Base-by-base conservation (phyloP, 37 sponge, comb jelly and placozoan genomes). In the Theonella swinhoei region DNA sequence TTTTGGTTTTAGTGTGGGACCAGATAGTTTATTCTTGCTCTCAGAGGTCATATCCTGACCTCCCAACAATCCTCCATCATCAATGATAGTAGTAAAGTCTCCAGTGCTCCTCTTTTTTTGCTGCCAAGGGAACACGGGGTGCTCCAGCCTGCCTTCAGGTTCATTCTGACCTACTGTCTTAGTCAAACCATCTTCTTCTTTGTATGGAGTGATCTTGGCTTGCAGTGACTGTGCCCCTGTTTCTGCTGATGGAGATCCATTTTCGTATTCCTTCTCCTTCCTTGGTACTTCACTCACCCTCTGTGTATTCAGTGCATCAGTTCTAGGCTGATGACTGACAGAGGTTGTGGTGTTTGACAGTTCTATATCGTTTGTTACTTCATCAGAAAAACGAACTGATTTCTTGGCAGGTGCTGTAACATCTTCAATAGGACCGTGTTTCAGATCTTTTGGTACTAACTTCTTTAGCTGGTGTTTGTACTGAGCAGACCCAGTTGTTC, bases 301-400 rank as follows among this genome's bases (percentile, higher is more conserved):
- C 79, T n/a, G 33, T 3, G 39, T 25, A 64, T 28, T 35, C 24
- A 39, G 36, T 11, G 20, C 42, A 3, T n/a, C 20, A 3, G 40
- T 17, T 26, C 30, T 74, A 36, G 66, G 36, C 61, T 61, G 4
- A 0, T 26, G 37, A 65, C 17, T 35, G 19, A 17, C 75, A 60
- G 71, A 28, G 1, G 79, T 61, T 34, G 85, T 31, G 26, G 84
- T 30, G 14, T n/a, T n/a, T n/a, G 83, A 69, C 0, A 70, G 87
- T 32, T 59, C 42, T 29, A 74, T 40, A 14, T 32, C 69, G 8
- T 62, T 30, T 0, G 64, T 67, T 11, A 77, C 8, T 3, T 35
- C 39, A 9, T 86, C 92, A 69, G 78, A 30, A 75, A 92, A 92
- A 3, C 85, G 70, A 31, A 92, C 92, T 4, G 88, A 79, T 40